Conservation (phyloP, 2,113 vertebrate species). For the Heteronetta atricapilla region DNA sequence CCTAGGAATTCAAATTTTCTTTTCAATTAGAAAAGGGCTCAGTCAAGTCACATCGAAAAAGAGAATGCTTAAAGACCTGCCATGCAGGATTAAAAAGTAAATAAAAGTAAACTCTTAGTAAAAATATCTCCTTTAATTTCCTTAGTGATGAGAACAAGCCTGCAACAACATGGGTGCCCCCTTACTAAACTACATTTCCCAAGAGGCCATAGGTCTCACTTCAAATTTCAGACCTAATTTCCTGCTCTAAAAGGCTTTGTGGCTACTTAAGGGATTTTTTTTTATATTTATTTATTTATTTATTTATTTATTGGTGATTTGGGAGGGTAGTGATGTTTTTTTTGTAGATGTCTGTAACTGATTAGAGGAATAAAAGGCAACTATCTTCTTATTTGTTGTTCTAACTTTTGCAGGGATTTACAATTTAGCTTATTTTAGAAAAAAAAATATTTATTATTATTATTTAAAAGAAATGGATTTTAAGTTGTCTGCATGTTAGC, state of each 20-base stretch:
- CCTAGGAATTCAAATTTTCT: background rate
- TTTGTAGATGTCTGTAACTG: background rate
- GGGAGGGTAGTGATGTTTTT: fast-evolving
- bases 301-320: too few species aligned
- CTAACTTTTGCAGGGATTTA: background rate
- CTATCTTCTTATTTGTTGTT: background rate
- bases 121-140: background rate
- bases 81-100: background rate
- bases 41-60: background rate
- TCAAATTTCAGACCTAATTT: background rate
- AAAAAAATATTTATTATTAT: too few species aligned
- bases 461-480: background rate
- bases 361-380: background rate
- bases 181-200: conserved; percentile 9
- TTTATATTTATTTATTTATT: too few species aligned
- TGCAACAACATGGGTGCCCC: background rate
- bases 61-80: background rate
- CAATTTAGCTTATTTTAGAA: background rate
- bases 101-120: background rate
- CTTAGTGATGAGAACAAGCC: background rate
- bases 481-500: background rate
- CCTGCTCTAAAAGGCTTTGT: background rate
- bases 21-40: background rate
- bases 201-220: background rate
- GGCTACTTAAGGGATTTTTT: background rate